phyloP scores from a whole-genome alignment of 30 jellyfish, hydroid and myxozoan species.

The Aurelia coerulea region DNA sequence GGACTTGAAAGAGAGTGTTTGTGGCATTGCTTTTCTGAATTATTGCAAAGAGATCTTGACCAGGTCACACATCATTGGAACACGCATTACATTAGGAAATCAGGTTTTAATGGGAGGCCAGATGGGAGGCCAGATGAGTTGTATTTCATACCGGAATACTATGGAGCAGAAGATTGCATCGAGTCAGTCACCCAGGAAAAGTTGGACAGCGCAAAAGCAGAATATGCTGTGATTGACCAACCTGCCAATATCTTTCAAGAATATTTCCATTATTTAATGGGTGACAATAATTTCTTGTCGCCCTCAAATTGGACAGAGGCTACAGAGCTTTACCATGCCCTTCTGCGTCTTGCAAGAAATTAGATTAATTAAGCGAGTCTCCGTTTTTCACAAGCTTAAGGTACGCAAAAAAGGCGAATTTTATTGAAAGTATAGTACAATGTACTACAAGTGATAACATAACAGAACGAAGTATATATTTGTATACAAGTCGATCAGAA shows the following conservation, averaged over 20 bases:
- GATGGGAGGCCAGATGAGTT: constrained; percentile 59
- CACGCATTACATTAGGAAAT: constrained; percentile 37
- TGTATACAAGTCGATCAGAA: too few relatives aligned
- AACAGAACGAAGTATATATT: too few relatives aligned
- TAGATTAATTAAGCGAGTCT: constrained; percentile 12
- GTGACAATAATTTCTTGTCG: constrained; percentile 5
- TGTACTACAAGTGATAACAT: too few relatives aligned
- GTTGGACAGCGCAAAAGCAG: background rate
- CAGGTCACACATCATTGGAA: constrained; percentile 62
- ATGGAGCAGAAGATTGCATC: constrained; percentile 28
- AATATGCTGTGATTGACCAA: constrained; percentile 3
- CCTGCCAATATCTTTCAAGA: constrained; percentile 26
- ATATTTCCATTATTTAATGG: constrained; percentile 35
- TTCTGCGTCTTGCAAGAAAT: constrained; percentile 31
- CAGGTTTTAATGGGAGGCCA: background rate
- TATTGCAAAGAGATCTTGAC: constrained; percentile 61
- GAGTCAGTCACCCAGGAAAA: constrained; percentile 22
- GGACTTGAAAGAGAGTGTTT: constrained; percentile 44
- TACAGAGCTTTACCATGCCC: constrained; percentile 17
- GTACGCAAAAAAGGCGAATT: too few relatives aligned
- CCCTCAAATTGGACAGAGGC: constrained; percentile 29
- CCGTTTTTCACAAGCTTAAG: background rate
- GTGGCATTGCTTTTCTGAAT: constrained; percentile 33
- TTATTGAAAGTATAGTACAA: too few relatives aligned
- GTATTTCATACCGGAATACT: constrained; percentile 32